Evolutionary conservation across 2,797 vertebrate species (phyloP).

Genomic region (Parotocinclus haroldoi): DNA sequence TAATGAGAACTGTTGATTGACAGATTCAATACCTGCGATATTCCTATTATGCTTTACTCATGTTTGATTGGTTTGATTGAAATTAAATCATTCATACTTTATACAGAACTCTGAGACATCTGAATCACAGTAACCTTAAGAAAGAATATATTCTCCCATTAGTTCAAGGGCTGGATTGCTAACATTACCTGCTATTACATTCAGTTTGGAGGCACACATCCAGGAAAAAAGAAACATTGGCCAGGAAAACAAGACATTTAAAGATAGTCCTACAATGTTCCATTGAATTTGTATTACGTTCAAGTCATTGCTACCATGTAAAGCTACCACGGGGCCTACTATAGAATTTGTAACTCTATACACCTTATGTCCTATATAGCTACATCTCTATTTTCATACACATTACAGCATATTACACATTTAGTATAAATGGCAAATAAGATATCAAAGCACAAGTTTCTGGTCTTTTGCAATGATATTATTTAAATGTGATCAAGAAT

Average conservation of each 20-base stretch:
- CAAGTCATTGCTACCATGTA: slow-evolving; percentile 58
- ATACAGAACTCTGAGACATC: slow-evolving; percentile 7
- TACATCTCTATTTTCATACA: slow-evolving; percentile 65
- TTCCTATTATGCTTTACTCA: slow-evolving; percentile 8
- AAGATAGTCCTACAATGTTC: slow-evolving; percentile 39
- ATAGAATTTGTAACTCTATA: slow-evolving; percentile 60
- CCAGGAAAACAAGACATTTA: slow-evolving; percentile 31
- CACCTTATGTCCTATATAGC: slow-evolving; percentile 64
- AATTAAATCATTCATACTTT: slow-evolving; percentile 15
- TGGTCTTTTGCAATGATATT: slow-evolving; percentile 70
- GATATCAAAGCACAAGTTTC: slow-evolving; percentile 79
- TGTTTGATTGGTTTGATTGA: background rate
- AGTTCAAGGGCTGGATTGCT: slow-evolving; percentile 23
- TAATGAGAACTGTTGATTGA: slow-evolving; percentile 20
- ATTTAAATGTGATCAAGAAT: slow-evolving; percentile 50
- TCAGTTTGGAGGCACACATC: slow-evolving; percentile 18
- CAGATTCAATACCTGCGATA: slow-evolving; percentile 22
- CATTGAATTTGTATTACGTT: slow-evolving; percentile 37
- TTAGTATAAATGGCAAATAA: slow-evolving; percentile 43
- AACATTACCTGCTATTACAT: slow-evolving; percentile 22
- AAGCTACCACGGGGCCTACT: slow-evolving; percentile 61
- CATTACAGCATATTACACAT: slow-evolving; percentile 40
- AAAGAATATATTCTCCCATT: slow-evolving; percentile 18
- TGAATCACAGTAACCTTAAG: slow-evolving; percentile 9
- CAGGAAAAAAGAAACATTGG: slow-evolving; percentile 21